Base-by-base conservation (phyloP, 2,113 vertebrate genomes). In the Rhinoptilus africanus region DNA sequence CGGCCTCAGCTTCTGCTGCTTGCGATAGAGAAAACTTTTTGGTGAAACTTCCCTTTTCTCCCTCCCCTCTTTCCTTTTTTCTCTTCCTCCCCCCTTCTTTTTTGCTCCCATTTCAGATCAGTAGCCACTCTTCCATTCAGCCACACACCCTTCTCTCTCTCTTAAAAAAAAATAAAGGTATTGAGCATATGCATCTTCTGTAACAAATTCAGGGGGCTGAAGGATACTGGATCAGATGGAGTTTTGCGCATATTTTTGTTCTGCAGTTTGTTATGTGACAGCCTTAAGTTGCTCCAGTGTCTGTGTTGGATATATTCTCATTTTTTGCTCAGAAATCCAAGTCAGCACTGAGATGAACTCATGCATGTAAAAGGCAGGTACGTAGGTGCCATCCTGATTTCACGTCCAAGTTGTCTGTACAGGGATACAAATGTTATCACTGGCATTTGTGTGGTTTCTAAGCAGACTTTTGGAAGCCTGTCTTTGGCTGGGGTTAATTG, bases 371-470 rank as follows among this genome's bases (percentile, higher is more conserved):
- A 88, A 68, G 26, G 50, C 59, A 85, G 81, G 18, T 48, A 21
- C 48, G 20, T 48, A 54, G 71, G 30, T 47, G 26, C 21, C 28
- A 37, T n/a, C 66, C 51, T 39, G 34, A 72, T 72, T 89, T 80
- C 72, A 63, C 0, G 0, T 71, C 64, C 0, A 0, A 85, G 41
- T 34, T 51, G 16, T 77, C 66, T 74, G 32, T 85, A 23, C 28
- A 56, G 50, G 68, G 41, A 62, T n/a, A 37, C 7, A 41, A 86
- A 26, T 59, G 24, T 63, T 41, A 59, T 77, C 51, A 14, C 39
- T 26, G 56, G 43, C 30, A 63, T 75, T 95, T 81, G 39, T 34
- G 39, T 56, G 43, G 54, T 64, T 81, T 82, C 30, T 51, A 23
- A 14, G 56, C 2, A 48, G 41, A 51, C 20, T 69, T 84, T 91